These are phyloP conservation scores for Epirrita christyi DNA, from an alignment of 2,888 invertebrate genomes.

Conservation along the genomic window DNA sequence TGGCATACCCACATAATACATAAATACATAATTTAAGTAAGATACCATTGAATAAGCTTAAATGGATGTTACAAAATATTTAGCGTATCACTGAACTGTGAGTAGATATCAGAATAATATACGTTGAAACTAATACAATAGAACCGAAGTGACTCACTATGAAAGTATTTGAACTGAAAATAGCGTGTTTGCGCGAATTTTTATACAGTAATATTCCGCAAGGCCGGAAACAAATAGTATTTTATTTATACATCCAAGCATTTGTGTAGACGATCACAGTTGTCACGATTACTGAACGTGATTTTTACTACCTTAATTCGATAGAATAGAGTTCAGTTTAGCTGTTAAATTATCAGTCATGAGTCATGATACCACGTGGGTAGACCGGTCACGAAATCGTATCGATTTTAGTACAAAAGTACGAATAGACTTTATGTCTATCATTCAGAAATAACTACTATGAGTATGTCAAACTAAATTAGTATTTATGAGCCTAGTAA, in stretches of 20 bases:
- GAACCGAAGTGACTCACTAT: slow-evolving; percentile 42
- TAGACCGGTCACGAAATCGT: slow-evolving; percentile 63
- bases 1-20: background rate
- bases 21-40: slow-evolving; percentile 5
- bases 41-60: slow-evolving; percentile 16
- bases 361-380: slow-evolving; percentile 60
- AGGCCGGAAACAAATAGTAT: slow-evolving; percentile 58
- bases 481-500: background rate
- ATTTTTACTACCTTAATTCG: slow-evolving; percentile 40
- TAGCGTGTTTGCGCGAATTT: slow-evolving; percentile 52
- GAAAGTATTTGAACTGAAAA: slow-evolving; percentile 50
- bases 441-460: slow-evolving; percentile 4
- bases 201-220: slow-evolving; percentile 51
- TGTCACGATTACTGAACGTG: slow-evolving; percentile 46
- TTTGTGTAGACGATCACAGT: slow-evolving; percentile 52
- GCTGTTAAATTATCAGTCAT: slow-evolving; percentile 46
- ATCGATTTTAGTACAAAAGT: slow-evolving; percentile 64
- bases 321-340: slow-evolving; percentile 55
- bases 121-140: slow-evolving; percentile 18
- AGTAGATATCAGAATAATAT: slow-evolving; percentile 3
- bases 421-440: slow-evolving; percentile 44
- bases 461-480: slow-evolving; percentile 15
- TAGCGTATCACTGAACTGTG: slow-evolving; percentile 13
- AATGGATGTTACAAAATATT: slow-evolving; percentile 1
- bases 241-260: slow-evolving; percentile 57